Percentiles rank a stretch among this genome's conserved stretches.
phyloP scores from a whole-genome alignment of 2,797 vertebrate genomes.

The Arnoldichthys spilopterus region DNA sequence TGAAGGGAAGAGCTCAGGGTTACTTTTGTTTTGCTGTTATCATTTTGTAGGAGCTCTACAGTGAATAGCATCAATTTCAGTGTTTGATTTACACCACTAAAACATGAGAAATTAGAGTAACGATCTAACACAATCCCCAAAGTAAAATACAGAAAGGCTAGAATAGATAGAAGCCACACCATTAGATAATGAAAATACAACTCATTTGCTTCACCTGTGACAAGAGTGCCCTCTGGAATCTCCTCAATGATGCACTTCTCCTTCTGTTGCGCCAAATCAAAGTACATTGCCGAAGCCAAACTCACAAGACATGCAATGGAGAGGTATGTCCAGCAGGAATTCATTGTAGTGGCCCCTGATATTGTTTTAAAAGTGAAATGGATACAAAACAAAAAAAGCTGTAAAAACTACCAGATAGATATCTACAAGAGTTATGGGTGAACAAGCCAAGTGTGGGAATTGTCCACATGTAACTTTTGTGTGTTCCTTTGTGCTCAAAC shows the following conservation, averaged over 20 bases:
- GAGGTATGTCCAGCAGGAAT: slow-evolving; percentile 61
- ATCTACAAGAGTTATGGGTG: neutral
- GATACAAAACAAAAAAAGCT: neutral
- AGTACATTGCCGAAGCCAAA: slow-evolving; percentile 83
- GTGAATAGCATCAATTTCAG: neutral
- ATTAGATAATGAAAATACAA: neutral
- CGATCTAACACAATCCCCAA: neutral
- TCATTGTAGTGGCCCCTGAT: slow-evolving; percentile 61
- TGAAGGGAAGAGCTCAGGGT: slow-evolving; percentile 56
- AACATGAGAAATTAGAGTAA: neutral
- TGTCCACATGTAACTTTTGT: slow-evolving; percentile 36
- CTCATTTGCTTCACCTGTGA: slow-evolving; percentile 80
- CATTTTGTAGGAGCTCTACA: neutral
- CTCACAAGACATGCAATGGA: slow-evolving; percentile 75
- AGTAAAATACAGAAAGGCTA: neutral
- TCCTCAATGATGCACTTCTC: slow-evolving; percentile 93
- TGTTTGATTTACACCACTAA: neutral
- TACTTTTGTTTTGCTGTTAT: neutral
- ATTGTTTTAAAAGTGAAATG: neutral
- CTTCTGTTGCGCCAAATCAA: slow-evolving; percentile 84
- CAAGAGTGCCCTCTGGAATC: slow-evolving; percentile 83
- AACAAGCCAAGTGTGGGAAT: slow-evolving; percentile 41
- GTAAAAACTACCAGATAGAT: neutral
- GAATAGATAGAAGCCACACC: neutral
- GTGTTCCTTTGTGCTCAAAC: slow-evolving; percentile 20